These are phyloP conservation scores for Bombus waltoni DNA, from an alignment of 1,140 invertebrate genomes.

Conservation along the genomic window DNA sequence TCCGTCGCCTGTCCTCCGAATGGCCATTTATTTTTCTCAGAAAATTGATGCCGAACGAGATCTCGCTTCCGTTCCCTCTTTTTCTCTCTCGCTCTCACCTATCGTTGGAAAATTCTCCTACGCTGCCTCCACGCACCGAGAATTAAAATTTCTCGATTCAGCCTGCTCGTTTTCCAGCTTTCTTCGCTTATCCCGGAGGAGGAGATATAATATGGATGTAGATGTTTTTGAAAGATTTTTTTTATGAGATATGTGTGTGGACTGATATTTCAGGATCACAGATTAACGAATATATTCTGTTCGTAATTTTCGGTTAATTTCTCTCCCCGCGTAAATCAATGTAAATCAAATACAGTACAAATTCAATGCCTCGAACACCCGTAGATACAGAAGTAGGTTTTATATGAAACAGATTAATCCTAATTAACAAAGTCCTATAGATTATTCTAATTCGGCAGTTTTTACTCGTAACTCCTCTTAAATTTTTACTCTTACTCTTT, in stretches of 20 bases:
- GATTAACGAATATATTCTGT: neutral
- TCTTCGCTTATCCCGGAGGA: neutral
- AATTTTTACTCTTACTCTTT: neutral
- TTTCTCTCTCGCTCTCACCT: neutral
- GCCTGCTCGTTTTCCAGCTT: neutral
- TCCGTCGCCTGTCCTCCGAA: constrained; percentile 17
- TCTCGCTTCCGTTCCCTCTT: neutral
- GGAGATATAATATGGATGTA: neutral
- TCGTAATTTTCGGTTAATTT: neutral
- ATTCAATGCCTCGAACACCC: neutral
- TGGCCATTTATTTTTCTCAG: constrained; percentile 75
- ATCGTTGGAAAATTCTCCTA: neutral
- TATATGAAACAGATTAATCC: too few species aligned
- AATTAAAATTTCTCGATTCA: constrained; percentile 14
- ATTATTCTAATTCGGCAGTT: too few species aligned
- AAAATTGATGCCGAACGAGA: constrained; percentile 63
- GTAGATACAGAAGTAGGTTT: too few species aligned
- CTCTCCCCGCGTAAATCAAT: neutral
- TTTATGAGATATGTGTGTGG: neutral
- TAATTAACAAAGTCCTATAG: too few species aligned
- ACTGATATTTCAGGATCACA: neutral
- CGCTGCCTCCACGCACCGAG: neutral
- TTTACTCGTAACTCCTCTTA: neutral
- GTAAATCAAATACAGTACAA: neutral
- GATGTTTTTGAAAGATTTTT: neutral